Base-by-base conservation (phyloP, 2,113 vertebrate genomes). In the Chionodraco myersi region DNA sequence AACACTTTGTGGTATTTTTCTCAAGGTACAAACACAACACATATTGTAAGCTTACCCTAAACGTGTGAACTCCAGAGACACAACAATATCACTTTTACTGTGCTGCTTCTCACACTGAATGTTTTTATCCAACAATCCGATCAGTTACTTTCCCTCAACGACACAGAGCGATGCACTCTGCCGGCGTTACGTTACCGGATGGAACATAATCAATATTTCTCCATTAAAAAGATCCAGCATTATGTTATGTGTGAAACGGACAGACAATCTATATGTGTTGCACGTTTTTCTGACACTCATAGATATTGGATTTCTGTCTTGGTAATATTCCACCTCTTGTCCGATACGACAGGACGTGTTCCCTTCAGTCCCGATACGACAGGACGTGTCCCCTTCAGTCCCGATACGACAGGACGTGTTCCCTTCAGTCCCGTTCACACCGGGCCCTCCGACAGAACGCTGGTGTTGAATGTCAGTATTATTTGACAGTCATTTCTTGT, bases 121-220 rank as follows among this genome's bases (percentile, higher is more conserved):
- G 53, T 10, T 51, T 21, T 36, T 51, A 11, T 13, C 10, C 3
- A 14, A 53, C 45, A 51, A 59, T 49, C 26, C 60, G 58, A 61
- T 18, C 10, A 13, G 2, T 60, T 11, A 23, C 3, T 44, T 26
- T 48, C 13, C 0, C 67, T 41, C 58, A 60, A 21, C 66, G 49
- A 6, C 56, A 53, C 54, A 47, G 41, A 3, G 8, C 6, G 63
- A 49, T 79, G 57, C 71, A 76, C 71, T 63, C 21, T 10, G 54
- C 12, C 7, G 16, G 71, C 34, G 74, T 47, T 3, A 2, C 16
- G 18, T 65, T 6, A 61, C 54, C 2, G 23, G 34, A 4, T 26
- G 3, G 44, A n/a, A 18, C 1, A 10, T 68, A 69, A 84, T 92
- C 88, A 12, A 82, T 89, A 73, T 52, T 75, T 70, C 14, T 78